phyloP scores from a whole-genome alignment of 2,113 vertebrate genomes.

The Takifugu bimaculatus region DNA sequence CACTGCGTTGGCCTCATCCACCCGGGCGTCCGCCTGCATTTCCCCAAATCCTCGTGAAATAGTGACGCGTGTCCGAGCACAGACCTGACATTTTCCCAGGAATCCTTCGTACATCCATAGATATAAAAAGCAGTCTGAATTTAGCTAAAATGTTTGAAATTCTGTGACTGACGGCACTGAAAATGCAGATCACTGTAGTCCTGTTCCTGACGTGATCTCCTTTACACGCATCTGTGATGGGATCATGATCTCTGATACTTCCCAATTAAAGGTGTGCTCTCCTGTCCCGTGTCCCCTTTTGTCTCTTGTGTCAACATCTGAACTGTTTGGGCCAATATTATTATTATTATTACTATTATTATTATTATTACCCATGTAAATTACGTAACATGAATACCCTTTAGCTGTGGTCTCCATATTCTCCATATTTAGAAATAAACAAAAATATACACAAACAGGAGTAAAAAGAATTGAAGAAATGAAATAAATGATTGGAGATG shows the following conservation, averaged over 20 bases:
- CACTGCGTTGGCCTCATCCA: slow-evolving; percentile 41
- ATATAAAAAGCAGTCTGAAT: background rate
- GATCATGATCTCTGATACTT: slow-evolving; percentile 47
- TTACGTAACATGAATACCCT: no score
- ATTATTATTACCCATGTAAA: no score
- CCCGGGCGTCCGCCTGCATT: slow-evolving; percentile 32
- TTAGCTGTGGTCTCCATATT: no score
- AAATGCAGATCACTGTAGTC: background rate
- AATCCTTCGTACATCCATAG: slow-evolving; percentile 17
- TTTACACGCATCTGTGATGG: slow-evolving; percentile 57
- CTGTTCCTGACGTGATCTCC: slow-evolving; percentile 47
- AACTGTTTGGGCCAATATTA: no score
- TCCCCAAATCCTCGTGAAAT: slow-evolving; percentile 44
- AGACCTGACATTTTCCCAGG: slow-evolving; percentile 50
- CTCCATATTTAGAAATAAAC: no score
- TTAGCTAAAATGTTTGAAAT: background rate
- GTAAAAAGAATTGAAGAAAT: no score
- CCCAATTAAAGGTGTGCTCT: slow-evolving; percentile 62
- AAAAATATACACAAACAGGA: no score
- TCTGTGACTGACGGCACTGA: no score
- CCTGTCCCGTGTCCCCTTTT: slow-evolving; percentile 23
- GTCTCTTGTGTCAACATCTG: no score
- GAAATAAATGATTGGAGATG: no score
- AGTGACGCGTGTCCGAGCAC: slow-evolving; percentile 39
- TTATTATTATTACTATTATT: no score